Conservation (phyloP, 2,797 vertebrate species). For the Varecia variegata region DNA sequence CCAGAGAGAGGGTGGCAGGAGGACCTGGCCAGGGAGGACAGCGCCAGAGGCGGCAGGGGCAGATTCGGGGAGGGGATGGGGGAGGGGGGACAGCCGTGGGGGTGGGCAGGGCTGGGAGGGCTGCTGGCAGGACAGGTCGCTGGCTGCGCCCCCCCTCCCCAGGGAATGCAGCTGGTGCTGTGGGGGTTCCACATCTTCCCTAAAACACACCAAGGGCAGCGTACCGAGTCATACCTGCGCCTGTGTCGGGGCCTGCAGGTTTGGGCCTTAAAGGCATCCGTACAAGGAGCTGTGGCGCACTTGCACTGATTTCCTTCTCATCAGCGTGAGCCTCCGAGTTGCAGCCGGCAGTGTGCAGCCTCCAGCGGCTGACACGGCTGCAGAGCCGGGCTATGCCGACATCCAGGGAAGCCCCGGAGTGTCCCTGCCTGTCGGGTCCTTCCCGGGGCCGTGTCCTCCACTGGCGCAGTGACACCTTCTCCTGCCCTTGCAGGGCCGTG, state of each 20-base stretch:
- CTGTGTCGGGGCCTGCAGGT: too few relatives aligned
- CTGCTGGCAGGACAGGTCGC: accelerated
- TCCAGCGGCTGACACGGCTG: accelerated
- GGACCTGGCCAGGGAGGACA: background rate
- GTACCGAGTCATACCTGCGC: accelerated
- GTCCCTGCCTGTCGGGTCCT: accelerated
- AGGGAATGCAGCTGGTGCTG: accelerated
- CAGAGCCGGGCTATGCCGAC: accelerated
- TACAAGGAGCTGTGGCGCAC: accelerated
- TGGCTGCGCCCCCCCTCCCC: background rate
- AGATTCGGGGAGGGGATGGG: background rate
- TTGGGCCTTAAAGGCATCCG: accelerated
- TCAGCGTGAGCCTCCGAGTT: accelerated
- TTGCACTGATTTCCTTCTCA: background rate
- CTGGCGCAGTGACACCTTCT: accelerated
- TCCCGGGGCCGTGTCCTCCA: accelerated
- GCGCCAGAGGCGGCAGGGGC: too few relatives aligned
- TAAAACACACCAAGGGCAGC: accelerated
- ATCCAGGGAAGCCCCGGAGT: accelerated
- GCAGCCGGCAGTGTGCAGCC: too few relatives aligned
- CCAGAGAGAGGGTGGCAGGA: background rate
- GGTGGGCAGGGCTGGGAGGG: background rate
- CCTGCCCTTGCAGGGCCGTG: constrained; percentile 87
- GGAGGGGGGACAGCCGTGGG: accelerated
- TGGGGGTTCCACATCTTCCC: accelerated